Conservation (phyloP, 2,888 invertebrate species). For the Apotomis capreana region DNA sequence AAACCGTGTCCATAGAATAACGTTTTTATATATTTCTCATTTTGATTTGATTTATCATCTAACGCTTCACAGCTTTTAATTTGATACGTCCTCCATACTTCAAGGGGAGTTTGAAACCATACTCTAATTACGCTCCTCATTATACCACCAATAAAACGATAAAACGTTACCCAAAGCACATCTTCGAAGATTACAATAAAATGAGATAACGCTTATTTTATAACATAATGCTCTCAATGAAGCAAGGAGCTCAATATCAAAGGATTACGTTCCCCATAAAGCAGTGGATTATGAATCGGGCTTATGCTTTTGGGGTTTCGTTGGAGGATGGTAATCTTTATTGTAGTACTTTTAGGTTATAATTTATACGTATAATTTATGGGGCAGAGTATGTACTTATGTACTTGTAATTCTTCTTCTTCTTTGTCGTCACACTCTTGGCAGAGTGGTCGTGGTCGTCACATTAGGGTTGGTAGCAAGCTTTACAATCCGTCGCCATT, state of each 20-base stretch:
- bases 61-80: no score
- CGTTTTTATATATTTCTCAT: no score
- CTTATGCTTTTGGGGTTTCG: constrained; percentile 31
- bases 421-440: no score
- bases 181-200: constrained; percentile 37
- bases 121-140: constrained; percentile 11
- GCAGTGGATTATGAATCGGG: constrained; percentile 34
- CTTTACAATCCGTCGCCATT: no score
- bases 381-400: no score
- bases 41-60: no score
- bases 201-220: constrained; percentile 36
- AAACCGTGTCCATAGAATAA: no score
- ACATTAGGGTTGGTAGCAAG: no score
- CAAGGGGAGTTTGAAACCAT: not conserved
- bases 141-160: constrained; percentile 15
- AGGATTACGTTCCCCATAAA: constrained; percentile 48
- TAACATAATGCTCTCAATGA: constrained; percentile 34
- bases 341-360: constrained; percentile 1
- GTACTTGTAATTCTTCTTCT: no score
- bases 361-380: not conserved
- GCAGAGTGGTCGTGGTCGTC: no score
- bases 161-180: constrained; percentile 19
- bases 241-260: constrained; percentile 45
- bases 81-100: not conserved
- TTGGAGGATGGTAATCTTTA: constrained; percentile 4